phyloP scores from a whole-genome alignment of 2,113 vertebrate species.

The Lepisosteus osseus region DNA sequence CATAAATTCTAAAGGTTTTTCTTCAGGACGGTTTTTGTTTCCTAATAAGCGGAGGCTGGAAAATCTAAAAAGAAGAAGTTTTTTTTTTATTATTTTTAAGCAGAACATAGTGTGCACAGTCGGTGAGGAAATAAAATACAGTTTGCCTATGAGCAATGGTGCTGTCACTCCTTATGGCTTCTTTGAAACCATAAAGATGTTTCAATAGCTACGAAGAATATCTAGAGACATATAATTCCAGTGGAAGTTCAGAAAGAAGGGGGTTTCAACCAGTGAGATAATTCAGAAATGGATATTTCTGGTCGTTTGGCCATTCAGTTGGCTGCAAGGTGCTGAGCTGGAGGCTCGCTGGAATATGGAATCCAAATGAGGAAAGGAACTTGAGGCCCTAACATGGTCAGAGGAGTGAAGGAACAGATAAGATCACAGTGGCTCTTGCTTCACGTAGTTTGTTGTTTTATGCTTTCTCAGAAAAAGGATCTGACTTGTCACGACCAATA shows the following conservation, averaged over 20 bases:
- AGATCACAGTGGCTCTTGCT: not conserved
- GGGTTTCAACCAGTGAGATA: conserved; percentile 20
- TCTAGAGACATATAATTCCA: conserved; percentile 20
- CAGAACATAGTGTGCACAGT: not conserved
- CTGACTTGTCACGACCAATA: not conserved
- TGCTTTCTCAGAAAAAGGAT: not conserved
- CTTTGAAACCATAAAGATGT: conserved; percentile 30
- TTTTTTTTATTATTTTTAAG: not conserved
- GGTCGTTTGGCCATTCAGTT: conserved; percentile 19
- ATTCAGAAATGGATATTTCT: conserved; percentile 14
- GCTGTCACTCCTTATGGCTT: conserved; percentile 30
- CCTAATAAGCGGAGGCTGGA: not conserved
- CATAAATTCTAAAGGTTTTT: conserved; percentile 5
- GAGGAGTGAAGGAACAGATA: not conserved
- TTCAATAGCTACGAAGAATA: conserved; percentile 19
- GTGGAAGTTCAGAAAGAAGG: conserved; percentile 11
- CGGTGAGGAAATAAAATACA: not conserved
- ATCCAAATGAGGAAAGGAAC: conserved; percentile 17
- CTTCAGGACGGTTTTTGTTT: not conserved
- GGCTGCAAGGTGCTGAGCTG: conserved; percentile 9
- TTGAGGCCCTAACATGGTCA: conserved; percentile 10
- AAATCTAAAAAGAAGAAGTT: not conserved
- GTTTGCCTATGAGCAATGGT: conserved; percentile 11
- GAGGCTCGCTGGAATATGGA: conserved; percentile 20
- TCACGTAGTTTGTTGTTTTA: not conserved